phyloP scores from a whole-genome alignment of 2,113 vertebrate species.

The Gulo gulo region DNA sequence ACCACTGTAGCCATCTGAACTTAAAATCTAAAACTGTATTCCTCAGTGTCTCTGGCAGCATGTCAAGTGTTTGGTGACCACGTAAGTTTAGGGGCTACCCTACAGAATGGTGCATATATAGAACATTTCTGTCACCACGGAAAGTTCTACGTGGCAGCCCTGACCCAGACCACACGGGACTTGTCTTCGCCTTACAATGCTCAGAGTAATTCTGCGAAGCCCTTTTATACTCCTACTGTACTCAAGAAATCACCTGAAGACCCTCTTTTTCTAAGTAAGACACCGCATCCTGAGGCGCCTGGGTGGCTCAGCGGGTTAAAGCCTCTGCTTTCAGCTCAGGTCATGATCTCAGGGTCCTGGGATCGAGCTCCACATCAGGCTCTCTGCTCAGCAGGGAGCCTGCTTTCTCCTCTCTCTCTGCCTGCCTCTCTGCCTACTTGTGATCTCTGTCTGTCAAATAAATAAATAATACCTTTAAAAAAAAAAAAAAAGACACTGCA shows the following conservation, averaged over 20 bases:
- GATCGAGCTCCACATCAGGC: no score
- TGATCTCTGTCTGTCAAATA: no score
- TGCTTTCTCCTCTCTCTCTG: no score
- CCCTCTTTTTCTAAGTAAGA: conserved; percentile 84
- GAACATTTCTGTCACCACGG: background rate
- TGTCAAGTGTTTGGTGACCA: background rate
- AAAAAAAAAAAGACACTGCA: conserved; percentile 68
- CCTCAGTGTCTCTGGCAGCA: background rate
- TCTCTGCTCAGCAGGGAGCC: no score
- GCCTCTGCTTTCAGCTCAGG: no score
- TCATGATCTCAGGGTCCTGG: no score
- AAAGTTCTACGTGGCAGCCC: background rate
- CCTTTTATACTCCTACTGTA: conserved; percentile 91
- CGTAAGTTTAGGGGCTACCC: background rate
- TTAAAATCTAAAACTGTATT: background rate
- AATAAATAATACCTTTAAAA: no score
- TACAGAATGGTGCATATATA: background rate
- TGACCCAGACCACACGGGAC: conserved; percentile 82
- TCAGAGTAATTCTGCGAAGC: conserved; percentile 90
- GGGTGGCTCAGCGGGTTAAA: no score
- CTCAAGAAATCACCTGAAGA: conserved; percentile 87
- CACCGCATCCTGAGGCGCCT: conserved; percentile 44
- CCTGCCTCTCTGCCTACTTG: no score
- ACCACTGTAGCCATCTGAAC: background rate
- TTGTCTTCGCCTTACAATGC: conserved; percentile 91